Percentiles rank a stretch among this genome's conserved stretches.
phyloP scores from a whole-genome alignment of 2,797 vertebrate species.

The Remorina albescens region DNA sequence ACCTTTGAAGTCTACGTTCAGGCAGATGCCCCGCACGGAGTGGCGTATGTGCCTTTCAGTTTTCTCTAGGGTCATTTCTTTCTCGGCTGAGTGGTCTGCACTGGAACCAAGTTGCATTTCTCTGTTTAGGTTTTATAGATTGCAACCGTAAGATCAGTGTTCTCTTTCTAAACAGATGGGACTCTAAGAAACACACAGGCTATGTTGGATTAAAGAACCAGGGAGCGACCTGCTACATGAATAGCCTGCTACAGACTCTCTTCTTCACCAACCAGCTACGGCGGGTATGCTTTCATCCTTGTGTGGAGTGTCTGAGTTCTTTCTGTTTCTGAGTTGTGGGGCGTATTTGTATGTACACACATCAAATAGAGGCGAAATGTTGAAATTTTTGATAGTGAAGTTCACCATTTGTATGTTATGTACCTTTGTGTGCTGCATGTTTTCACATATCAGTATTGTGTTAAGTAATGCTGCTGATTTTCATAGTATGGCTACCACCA shows the following conservation, averaged over 20 bases:
- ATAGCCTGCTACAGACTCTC: constrained; percentile 97
- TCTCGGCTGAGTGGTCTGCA: not conserved
- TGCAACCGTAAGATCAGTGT: constrained; percentile 5
- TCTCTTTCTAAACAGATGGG: constrained; percentile 88
- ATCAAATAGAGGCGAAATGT: not conserved
- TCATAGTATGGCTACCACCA: not conserved
- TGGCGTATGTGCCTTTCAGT: constrained; percentile 89
- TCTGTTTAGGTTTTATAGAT: not conserved
- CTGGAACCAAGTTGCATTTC: not conserved
- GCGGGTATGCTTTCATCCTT: constrained; percentile 85
- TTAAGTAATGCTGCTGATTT: not conserved
- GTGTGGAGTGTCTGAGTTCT: not conserved
- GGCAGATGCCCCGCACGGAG: constrained; percentile 97
- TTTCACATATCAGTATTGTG: not conserved
- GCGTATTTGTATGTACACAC: too few relatives aligned
- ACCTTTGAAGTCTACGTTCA: constrained; percentile 99
- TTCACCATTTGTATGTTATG: not conserved
- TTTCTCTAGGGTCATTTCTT: not conserved
- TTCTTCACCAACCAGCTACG: constrained; percentile 99
- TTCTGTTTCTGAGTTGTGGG: not conserved
- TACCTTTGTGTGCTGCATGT: not conserved
- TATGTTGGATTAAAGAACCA: constrained; percentile 99
- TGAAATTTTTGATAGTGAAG: not conserved
- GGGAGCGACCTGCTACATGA: constrained; percentile 99
- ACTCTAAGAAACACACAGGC: constrained; percentile 99